Evolutionary conservation across 2,888 invertebrate species (phyloP).

Genomic region (Epinotia nisella): DNA sequence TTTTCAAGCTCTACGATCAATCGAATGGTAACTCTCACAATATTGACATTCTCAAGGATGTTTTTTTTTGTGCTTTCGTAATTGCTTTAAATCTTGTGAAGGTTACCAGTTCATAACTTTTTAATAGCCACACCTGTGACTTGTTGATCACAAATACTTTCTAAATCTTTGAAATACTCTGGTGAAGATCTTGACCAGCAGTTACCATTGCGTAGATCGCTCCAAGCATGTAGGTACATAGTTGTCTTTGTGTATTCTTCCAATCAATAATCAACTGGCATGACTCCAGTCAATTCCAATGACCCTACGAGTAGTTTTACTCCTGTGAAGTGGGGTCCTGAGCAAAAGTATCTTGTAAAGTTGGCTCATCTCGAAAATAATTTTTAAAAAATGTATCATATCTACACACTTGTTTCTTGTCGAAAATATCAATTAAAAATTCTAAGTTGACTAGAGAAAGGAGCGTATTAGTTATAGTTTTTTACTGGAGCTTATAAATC

Average conservation of each 20-base stretch:
- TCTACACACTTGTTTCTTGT: not conserved
- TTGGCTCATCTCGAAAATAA: not conserved
- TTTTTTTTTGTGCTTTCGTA: not conserved
- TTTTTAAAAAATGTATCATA: too few species aligned
- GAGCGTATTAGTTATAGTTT: not conserved
- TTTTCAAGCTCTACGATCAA: slow-evolving; percentile 4
- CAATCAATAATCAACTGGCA: slow-evolving; percentile 18
- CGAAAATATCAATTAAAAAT: not conserved
- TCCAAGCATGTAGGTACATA: slow-evolving; percentile 36
- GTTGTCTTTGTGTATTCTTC: slow-evolving; percentile 29
- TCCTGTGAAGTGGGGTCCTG: slow-evolving; percentile 21
- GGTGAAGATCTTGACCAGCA: slow-evolving; percentile 11
- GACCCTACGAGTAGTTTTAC: not conserved
- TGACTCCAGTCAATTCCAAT: slow-evolving; percentile 13
- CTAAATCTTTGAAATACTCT: not conserved
- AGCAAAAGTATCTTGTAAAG: too few species aligned
- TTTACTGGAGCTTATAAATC: not conserved
- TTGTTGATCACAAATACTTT: slow-evolving; percentile 6
- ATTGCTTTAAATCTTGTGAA: slow-evolving; percentile 10
- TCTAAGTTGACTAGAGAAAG: not conserved
- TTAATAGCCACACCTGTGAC: slow-evolving; percentile 8
- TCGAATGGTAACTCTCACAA: slow-evolving; percentile 26
- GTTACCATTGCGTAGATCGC: slow-evolving; percentile 13
- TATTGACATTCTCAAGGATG: not conserved
- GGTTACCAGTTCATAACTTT: slow-evolving; percentile 16